These are phyloP conservation scores for Aricia artaxerxes DNA, from an alignment of 2,888 invertebrate genomes.

Conservation along the genomic window DNA sequence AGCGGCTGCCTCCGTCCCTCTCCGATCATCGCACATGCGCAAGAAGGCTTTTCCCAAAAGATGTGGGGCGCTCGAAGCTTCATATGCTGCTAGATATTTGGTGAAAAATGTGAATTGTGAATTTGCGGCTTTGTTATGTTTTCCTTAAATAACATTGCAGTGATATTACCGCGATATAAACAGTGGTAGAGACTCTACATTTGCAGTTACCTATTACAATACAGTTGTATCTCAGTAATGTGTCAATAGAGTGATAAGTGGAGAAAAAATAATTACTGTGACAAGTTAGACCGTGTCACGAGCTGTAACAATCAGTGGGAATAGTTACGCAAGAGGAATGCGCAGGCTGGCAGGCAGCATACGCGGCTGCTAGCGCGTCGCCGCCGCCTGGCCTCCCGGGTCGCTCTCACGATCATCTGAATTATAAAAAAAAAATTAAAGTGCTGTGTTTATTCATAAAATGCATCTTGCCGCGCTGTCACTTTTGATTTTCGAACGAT, in stretches of 20 bases:
- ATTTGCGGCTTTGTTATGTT: not conserved
- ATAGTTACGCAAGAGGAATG: slow-evolving; percentile 77
- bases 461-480: slow-evolving; percentile 42
- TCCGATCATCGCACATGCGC: slow-evolving; percentile 69
- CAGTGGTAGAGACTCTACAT: not conserved
- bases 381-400: slow-evolving; percentile 68
- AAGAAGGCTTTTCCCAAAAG: slow-evolving; percentile 63
- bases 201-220: not conserved
- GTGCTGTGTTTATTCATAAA: slow-evolving; percentile 27
- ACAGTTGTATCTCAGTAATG: not conserved
- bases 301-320: slow-evolving; percentile 55
- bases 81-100: slow-evolving; percentile 51
- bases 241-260: not conserved
- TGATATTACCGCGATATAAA: not conserved
- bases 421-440: slow-evolving; percentile 35
- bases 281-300: slow-evolving; percentile 30
- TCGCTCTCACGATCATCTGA: slow-evolving; percentile 48
- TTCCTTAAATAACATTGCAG: not conserved
- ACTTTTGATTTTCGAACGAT: slow-evolving; percentile 55
- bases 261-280: slow-evolving; percentile 11
- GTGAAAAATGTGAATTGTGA: slow-evolving; percentile 23
- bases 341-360: slow-evolving; percentile 60
- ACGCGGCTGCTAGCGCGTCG: slow-evolving; percentile 70
- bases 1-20: slow-evolving; percentile 48
- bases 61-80: slow-evolving; percentile 66